phyloP scores from a whole-genome alignment of 1,140 invertebrate genomes.

The Platyscapa corneri region DNA sequence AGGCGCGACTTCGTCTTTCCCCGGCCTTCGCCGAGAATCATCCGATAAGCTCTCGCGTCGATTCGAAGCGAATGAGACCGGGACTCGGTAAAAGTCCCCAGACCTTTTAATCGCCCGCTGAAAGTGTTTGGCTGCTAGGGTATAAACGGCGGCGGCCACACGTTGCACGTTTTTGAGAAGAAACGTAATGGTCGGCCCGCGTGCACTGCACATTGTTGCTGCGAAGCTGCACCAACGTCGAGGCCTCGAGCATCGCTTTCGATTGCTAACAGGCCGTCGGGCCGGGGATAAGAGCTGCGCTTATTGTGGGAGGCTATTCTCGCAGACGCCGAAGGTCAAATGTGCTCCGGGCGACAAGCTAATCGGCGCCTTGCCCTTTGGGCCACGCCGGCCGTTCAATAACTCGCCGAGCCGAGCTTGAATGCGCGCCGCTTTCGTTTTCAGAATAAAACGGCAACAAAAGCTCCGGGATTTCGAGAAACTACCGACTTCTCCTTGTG shows the following conservation, averaged over 20 bases:
- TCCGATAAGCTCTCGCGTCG: too few relatives aligned
- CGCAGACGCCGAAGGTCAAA: neutral
- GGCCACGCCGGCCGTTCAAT: neutral
- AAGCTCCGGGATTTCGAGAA: neutral
- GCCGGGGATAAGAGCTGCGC: neutral
- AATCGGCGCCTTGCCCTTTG: neutral
- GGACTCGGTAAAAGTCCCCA: too few relatives aligned
- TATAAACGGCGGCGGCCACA: too few relatives aligned
- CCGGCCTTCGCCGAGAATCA: too few relatives aligned
- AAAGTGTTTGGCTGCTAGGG: too few relatives aligned
- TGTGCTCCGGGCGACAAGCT: neutral
- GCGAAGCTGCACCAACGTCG: too few relatives aligned
- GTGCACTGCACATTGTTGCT: neutral
- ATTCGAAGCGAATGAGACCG: too few relatives aligned
- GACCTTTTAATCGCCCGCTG: too few relatives aligned
- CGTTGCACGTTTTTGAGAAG: neutral
- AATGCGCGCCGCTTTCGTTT: too few relatives aligned
- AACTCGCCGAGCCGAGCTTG: neutral
- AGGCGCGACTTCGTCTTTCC: too few relatives aligned
- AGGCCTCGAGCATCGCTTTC: neutral
- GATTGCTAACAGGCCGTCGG: neutral
- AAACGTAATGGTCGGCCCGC: neutral
- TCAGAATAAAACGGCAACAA: neutral
- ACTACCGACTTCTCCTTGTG: neutral
- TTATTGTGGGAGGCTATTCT: neutral